Percentiles rank a stretch among this genome's conserved stretches.
Evolutionary conservation across 2,113 vertebrate genomes (phyloP).

Genomic region (Acanthochromis polyacanthus): DNA sequence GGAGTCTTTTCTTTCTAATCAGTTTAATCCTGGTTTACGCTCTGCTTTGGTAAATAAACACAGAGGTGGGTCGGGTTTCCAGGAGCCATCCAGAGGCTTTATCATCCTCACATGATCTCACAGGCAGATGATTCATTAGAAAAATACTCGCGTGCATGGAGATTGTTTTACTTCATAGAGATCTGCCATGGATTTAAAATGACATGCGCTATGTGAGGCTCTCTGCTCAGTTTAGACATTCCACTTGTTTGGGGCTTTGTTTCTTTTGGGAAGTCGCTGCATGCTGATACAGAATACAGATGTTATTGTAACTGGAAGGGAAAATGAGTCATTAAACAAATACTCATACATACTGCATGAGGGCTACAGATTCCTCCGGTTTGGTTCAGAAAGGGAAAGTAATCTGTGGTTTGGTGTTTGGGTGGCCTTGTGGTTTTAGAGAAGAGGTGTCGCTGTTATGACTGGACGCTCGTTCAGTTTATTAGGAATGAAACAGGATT

Average conservation of each 20-base stretch:
- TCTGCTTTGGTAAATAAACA: constrained; percentile 47
- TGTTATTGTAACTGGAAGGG: constrained; percentile 46
- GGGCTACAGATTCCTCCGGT: constrained; percentile 27
- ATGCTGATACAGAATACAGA: constrained; percentile 47
- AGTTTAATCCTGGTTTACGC: constrained; percentile 1
- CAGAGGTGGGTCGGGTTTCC: constrained; percentile 15
- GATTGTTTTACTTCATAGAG: constrained; percentile 37
- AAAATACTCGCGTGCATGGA: constrained; percentile 37
- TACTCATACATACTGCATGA: constrained; percentile 40
- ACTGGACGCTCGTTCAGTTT: constrained; percentile 4
- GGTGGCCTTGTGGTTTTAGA: constrained; percentile 32
- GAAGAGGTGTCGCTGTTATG: constrained; percentile 33
- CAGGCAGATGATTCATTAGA: constrained; percentile 25
- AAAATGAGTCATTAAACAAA: constrained; percentile 61
- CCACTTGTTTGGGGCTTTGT: constrained; percentile 45
- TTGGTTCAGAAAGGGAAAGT: constrained; percentile 19
- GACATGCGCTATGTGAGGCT: constrained; percentile 46
- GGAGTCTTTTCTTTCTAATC: constrained; percentile 13
- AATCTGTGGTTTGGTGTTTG: constrained; percentile 55
- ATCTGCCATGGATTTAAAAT: constrained; percentile 31
- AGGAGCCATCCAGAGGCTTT: constrained; percentile 26
- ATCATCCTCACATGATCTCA: constrained; percentile 56
- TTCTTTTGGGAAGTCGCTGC: constrained; percentile 46
- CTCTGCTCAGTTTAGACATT: constrained; percentile 19
- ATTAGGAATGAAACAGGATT: constrained; percentile 41